phyloP scores from a whole-genome alignment of 1,140 invertebrate species.

The Habropoda laboriosa region DNA sequence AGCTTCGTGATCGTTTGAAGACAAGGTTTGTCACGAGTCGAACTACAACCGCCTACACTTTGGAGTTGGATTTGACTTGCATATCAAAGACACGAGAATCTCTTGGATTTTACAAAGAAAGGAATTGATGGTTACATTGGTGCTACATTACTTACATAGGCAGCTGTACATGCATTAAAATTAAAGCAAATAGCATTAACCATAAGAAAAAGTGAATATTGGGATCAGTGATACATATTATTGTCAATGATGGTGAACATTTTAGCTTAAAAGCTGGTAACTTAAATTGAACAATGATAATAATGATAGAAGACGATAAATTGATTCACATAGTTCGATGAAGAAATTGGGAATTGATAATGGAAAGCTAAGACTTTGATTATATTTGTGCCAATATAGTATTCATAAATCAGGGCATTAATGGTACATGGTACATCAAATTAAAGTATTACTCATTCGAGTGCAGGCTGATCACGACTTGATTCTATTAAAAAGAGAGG shows the following conservation, averaged over 20 bases:
- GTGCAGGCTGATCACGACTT: slow-evolving; percentile 47
- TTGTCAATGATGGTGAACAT: neutral
- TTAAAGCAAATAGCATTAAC: neutral
- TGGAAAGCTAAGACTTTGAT: slow-evolving; percentile 12
- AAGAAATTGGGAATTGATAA: neutral
- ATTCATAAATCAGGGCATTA: slow-evolving; percentile 53
- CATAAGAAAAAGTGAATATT: neutral
- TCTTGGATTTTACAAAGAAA: neutral
- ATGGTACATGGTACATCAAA: slow-evolving; percentile 44
- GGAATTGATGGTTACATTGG: neutral
- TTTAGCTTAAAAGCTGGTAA: neutral
- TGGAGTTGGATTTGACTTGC: slow-evolving; percentile 3
- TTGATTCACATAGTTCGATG: neutral
- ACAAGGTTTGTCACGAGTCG: neutral
- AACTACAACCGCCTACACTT: neutral
- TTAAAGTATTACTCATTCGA: slow-evolving; percentile 66
- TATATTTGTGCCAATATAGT: slow-evolving; percentile 30
- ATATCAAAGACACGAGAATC: neutral
- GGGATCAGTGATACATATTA: neutral
- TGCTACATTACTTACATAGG: slow-evolving; percentile 4
- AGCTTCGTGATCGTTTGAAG: slow-evolving; percentile 18
- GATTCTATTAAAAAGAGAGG: slow-evolving; percentile 46
- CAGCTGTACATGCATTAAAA: neutral
- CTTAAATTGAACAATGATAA: neutral
- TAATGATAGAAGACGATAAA: neutral